Conservation (phyloP, 2,888 invertebrate species). For the Lasioglossum figueresi region DNA sequence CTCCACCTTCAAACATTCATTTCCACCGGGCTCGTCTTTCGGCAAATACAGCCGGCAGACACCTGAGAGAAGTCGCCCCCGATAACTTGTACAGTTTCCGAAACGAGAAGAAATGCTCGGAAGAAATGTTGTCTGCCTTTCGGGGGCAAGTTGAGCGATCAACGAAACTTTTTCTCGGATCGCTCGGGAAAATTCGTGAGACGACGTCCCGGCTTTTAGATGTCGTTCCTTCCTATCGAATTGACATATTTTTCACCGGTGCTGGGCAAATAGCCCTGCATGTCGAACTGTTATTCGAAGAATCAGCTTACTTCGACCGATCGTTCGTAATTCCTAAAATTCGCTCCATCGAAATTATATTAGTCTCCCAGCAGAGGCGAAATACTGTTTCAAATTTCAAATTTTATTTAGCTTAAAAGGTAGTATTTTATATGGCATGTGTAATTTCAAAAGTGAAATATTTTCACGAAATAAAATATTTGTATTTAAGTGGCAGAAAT, state of each 20-base stretch:
- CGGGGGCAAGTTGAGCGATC: not conserved
- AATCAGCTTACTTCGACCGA: not conserved
- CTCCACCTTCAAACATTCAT: constrained; percentile 17
- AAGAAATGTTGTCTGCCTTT: not conserved
- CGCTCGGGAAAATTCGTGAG: not conserved
- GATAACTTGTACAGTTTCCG: constrained; percentile 4
- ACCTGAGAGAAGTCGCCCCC: not conserved
- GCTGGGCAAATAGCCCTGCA: not conserved
- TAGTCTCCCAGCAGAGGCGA: no score
- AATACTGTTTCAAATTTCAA: no score
- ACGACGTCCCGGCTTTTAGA: not conserved
- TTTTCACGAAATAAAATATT: no score
- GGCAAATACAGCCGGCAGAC: constrained; percentile 11
- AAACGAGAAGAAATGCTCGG: not conserved
- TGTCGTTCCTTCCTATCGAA: not conserved
- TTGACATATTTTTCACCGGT: not conserved
- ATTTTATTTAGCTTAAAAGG: no score
- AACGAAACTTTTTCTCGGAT: not conserved
- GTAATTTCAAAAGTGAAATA: no score
- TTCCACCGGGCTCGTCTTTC: constrained; percentile 5
- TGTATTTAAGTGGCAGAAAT: no score
- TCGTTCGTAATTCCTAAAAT: not conserved
- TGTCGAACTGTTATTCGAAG: not conserved
- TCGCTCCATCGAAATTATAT: no score
- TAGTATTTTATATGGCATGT: no score